Percentiles rank a stretch among this genome's conserved stretches.
These are phyloP conservation scores for Alca torda DNA, from an alignment of 2,797 vertebrate genomes.

Conservation along the genomic window DNA sequence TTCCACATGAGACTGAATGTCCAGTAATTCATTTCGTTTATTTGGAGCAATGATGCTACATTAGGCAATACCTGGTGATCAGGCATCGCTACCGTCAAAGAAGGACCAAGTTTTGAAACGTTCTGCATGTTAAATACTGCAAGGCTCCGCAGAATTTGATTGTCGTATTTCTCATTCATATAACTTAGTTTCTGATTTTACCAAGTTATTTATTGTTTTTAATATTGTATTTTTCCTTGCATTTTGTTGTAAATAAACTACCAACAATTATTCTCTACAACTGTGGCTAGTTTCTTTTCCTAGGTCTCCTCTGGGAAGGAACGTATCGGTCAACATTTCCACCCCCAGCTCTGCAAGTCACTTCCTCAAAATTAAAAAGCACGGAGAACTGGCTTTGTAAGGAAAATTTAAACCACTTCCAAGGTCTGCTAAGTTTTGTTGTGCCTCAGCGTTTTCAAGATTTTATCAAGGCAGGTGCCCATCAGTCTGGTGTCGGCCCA, in stretches of 20 bases:
- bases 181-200: conserved; percentile 76
- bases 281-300: conserved; percentile 12
- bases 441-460: not conserved
- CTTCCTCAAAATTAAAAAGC: not conserved
- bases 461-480: not conserved
- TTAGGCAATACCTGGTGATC: not conserved
- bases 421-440: not conserved
- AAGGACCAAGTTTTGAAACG: conserved; percentile 82
- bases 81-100: conserved; percentile 29
- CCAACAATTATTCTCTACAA: conserved; percentile 82
- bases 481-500: not conserved
- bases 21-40: conserved; percentile 1
- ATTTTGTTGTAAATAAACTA: conserved; percentile 93
- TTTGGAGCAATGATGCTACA: conserved; percentile 43
- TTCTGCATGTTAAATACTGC: conserved; percentile 49
- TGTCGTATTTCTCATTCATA: conserved; percentile 70
- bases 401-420: not conserved
- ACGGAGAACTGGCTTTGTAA: not conserved
- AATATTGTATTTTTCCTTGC: conserved; percentile 84
- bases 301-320: not conserved
- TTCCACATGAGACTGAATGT: conserved; percentile 18
- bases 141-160: conserved; percentile 57
- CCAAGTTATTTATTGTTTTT: conserved; percentile 87
- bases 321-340: not conserved
- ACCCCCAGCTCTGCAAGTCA: not conserved